Evolutionary conservation across 2,888 invertebrate genomes (phyloP).

Genomic region (Erannis defoliaria): DNA sequence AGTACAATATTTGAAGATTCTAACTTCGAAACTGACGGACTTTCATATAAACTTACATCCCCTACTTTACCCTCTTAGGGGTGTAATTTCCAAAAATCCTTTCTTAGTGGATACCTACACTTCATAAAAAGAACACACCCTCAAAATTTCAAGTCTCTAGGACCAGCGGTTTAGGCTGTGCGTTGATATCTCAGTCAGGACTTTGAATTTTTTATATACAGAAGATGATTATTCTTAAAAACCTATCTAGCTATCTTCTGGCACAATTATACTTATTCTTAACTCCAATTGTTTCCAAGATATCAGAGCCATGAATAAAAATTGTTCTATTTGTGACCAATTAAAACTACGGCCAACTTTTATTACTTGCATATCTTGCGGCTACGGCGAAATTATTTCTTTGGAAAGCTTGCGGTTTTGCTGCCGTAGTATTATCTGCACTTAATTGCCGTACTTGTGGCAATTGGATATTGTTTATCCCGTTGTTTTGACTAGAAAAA

Average conservation of each 20-base stretch:
- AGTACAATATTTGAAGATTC: no score
- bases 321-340: constrained; percentile 24
- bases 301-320: constrained; percentile 22
- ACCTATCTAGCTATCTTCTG: neutral
- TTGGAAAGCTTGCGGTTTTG: constrained; percentile 16
- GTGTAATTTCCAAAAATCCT: no score
- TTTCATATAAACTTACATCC: no score
- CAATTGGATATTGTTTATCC: neutral
- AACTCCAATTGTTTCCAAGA: constrained; percentile 11
- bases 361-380: constrained; percentile 24
- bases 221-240: no score
- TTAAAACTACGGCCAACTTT: constrained; percentile 32
- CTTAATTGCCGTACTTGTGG: constrained; percentile 2
- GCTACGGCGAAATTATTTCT: constrained; percentile 22
- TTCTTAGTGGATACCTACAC: no score
- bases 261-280: constrained; percentile 1
- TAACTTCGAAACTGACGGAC: no score
- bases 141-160: no score
- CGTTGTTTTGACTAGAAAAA: neutral
- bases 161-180: no score
- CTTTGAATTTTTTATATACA: no score
- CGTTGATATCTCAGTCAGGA: no score
- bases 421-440: constrained; percentile 3
- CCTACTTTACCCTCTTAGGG: no score
- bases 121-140: no score